A percentile compares a stretch with the other conserved stretches of the same genome.
Evolutionary conservation across 2,797 vertebrate species (phyloP).

Genomic region (Gouania willdenowi): DNA sequence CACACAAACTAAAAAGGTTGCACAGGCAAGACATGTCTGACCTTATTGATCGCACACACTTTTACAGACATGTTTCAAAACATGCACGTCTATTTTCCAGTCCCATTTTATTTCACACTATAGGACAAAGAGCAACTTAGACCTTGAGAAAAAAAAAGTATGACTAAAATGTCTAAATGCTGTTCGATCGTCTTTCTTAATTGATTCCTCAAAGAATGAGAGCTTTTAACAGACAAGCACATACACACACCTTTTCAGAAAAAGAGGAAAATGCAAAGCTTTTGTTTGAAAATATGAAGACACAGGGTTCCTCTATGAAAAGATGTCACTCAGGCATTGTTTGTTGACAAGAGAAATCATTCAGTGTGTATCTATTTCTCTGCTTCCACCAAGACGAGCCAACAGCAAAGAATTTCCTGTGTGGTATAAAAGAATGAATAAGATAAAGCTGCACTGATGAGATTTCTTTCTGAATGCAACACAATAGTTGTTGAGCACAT

Average conservation of each 20-base stretch:
- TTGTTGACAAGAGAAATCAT: constrained; percentile 21
- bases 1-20: constrained; percentile 9
- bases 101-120: neutral
- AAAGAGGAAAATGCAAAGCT: constrained; percentile 11
- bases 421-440: neutral
- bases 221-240: constrained; percentile 46
- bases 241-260: constrained; percentile 33
- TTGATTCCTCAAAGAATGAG: constrained; percentile 37
- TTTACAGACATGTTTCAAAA: constrained; percentile 8
- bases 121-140: constrained; percentile 22
- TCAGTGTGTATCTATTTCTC: constrained; percentile 12
- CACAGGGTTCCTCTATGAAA: constrained; percentile 8
- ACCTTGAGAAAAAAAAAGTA: constrained; percentile 54
- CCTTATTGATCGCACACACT: constrained; percentile 8
- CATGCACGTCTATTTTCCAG: constrained; percentile 1
- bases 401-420: constrained; percentile 2
- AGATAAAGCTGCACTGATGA: neutral
- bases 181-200: constrained; percentile 46
- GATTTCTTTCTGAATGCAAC: too few relatives aligned
- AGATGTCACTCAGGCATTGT: constrained; percentile 33
- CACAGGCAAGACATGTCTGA: constrained; percentile 1
- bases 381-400: constrained; percentile 3
- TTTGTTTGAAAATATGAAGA: constrained; percentile 33
- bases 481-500: neutral
- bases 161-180: constrained; percentile 22